Conservation (phyloP, 2,888 invertebrate species). For the Aethes cnicana region DNA sequence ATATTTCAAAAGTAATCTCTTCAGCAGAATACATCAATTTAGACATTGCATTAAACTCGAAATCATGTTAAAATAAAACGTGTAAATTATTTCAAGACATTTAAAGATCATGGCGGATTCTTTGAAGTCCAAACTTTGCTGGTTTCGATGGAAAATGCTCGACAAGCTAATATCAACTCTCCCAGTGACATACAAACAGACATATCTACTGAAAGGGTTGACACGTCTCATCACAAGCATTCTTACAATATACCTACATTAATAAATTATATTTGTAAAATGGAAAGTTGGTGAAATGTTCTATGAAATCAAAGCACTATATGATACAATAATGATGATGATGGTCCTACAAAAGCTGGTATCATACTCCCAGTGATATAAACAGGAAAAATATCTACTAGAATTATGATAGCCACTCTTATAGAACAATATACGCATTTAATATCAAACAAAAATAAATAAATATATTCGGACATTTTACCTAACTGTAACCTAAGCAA, state of each 20-base stretch:
- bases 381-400: slow-evolving; percentile 24
- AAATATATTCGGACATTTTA: too few relatives aligned
- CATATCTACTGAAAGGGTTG: slow-evolving; percentile 18
- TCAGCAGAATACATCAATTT: too few relatives aligned
- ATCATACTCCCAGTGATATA: slow-evolving; percentile 18
- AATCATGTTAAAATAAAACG: too few relatives aligned
- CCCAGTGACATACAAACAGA: slow-evolving; percentile 23
- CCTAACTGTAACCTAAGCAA: too few relatives aligned
- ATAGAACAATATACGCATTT: background rate
- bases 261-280: background rate
- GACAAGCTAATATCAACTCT: slow-evolving; percentile 12
- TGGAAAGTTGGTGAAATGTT: background rate
- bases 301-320: background rate
- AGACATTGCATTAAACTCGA: too few relatives aligned
- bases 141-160: slow-evolving; percentile 5
- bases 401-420: slow-evolving; percentile 7
- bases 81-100: background rate
- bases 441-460: too few relatives aligned
- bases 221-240: slow-evolving; percentile 8
- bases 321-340: background rate
- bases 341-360: slow-evolving; percentile 2
- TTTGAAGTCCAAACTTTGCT: background rate
- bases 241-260: background rate
- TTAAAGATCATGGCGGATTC: background rate
- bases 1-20: too few relatives aligned